These are phyloP conservation scores for Mystacornis crossleyi DNA, from an alignment of 2,113 vertebrate genomes.

Conservation along the genomic window DNA sequence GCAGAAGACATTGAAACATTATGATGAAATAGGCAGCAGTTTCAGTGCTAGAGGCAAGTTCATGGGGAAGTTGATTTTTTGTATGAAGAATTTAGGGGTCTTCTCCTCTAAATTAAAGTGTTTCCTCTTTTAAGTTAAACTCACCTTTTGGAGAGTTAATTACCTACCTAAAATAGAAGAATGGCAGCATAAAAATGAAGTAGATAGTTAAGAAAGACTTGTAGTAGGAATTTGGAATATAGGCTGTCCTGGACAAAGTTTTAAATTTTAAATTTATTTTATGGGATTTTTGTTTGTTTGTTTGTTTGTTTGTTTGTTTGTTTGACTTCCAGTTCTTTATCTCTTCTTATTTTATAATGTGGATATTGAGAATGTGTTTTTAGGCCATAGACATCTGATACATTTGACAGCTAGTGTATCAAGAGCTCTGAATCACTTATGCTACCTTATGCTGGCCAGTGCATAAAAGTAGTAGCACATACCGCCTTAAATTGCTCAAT, in stretches of 20 bases:
- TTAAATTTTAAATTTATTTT: background rate
- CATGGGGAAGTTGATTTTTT: background rate
- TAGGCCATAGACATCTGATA: background rate
- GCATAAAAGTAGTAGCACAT: background rate
- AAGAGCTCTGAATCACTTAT: background rate
- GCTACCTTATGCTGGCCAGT: background rate
- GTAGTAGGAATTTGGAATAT: background rate
- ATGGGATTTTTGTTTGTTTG: fast-evolving
- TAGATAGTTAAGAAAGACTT: background rate
- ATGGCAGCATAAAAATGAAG: background rate
- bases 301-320: background rate
- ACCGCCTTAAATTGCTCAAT: background rate
- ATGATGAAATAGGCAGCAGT: background rate
- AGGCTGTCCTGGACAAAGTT: background rate
- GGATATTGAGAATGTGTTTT: background rate
- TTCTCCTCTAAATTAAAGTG: background rate
- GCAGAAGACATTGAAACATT: background rate
- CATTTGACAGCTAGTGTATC: background rate
- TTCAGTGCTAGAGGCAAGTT: background rate
- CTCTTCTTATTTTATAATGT: background rate
- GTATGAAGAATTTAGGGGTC: background rate
- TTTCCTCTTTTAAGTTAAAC: background rate
- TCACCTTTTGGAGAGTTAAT: background rate
- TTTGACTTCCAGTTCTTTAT: background rate
- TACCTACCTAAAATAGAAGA: background rate